Conservation (phyloP, 2,888 invertebrate species). For the Micoletzkya japonica region DNA sequence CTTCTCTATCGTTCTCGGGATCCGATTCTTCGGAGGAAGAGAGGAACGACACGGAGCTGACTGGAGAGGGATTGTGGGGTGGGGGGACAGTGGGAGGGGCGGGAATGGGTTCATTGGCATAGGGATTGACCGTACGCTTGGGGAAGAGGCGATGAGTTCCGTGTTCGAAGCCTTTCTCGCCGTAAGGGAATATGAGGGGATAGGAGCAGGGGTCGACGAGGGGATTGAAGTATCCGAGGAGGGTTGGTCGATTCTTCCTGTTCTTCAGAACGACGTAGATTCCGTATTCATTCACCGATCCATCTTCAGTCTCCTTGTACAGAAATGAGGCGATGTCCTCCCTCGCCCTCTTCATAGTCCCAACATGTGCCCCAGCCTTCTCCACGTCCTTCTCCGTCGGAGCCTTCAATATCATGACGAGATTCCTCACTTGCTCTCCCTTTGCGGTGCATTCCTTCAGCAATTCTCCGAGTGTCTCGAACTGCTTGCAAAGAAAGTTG, state of each 20-base stretch:
- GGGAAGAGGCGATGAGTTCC: not conserved
- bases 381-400: not conserved
- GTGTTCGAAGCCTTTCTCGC: not conserved
- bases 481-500: not conserved
- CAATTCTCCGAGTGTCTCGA: not conserved
- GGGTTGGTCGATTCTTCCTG: not conserved
- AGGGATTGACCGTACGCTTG: too few species aligned
- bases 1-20: too few species aligned
- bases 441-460: not conserved
- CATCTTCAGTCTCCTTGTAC: not conserved
- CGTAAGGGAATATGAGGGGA: not conserved
- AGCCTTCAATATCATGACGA: not conserved
- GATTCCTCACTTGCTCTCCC: not conserved
- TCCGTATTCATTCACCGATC: not conserved
- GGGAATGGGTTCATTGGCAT: too few species aligned
- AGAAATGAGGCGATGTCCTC: not conserved
- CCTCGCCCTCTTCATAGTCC: not conserved
- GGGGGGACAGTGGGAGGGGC: too few species aligned
- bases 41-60: too few species aligned
- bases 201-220: not conserved
- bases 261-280: not conserved
- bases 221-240: not conserved
- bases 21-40: too few species aligned
- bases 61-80: too few species aligned
- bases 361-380: not conserved